phyloP scores from a whole-genome alignment of 2,113 vertebrate species.

The Tichodroma muraria region DNA sequence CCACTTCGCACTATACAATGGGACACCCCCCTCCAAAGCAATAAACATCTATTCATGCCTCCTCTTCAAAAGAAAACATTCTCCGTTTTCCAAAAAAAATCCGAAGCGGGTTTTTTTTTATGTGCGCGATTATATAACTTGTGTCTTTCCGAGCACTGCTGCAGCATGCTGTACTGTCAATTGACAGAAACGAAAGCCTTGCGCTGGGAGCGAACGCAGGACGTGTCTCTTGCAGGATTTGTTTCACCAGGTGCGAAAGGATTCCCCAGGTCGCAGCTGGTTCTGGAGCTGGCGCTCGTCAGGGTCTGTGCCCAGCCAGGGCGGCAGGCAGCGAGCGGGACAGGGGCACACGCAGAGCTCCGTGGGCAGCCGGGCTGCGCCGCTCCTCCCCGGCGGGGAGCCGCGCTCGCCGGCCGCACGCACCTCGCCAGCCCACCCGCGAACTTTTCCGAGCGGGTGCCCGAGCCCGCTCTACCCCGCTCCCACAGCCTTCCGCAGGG shows the following conservation, averaged over 20 bases:
- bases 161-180: not conserved
- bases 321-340: not conserved
- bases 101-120: not conserved
- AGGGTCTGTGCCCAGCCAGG: not conserved
- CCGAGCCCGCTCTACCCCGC: not conserved
- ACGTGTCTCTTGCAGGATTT: not conserved
- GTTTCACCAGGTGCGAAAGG: not conserved
- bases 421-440: not conserved
- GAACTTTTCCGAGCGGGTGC: not conserved
- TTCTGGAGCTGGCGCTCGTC: not conserved
- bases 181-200: not conserved
- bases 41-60: not conserved
- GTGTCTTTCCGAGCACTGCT: not conserved
- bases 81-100: too few species aligned
- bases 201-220: not conserved
- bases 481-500: not conserved
- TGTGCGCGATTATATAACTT: slow-evolving; percentile 54
- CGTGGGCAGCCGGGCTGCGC: not conserved
- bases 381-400: not conserved
- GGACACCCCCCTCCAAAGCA: rapidly evolving
- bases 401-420: not conserved
- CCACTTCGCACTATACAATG: not conserved
- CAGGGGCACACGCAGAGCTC: not conserved
- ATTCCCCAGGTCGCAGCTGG: not conserved
- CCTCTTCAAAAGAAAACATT: not conserved